Conservation (phyloP, 2,113 vertebrate species). For the Lagopus muta region DNA sequence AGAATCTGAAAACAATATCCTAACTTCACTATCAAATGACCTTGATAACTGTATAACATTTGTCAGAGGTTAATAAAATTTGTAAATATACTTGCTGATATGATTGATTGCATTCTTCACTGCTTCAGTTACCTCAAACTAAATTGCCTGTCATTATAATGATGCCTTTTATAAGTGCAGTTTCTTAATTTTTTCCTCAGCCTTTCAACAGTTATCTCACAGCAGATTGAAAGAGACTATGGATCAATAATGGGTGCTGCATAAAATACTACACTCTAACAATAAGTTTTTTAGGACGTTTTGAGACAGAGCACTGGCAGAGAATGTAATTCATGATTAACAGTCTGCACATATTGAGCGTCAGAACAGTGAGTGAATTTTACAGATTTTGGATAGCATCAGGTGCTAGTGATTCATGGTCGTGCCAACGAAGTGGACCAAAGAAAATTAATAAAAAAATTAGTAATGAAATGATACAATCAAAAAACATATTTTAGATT, state of each 20-base stretch:
- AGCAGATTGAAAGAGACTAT: slow-evolving; percentile 74
- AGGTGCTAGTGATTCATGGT: slow-evolving; percentile 5
- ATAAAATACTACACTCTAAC: slow-evolving; percentile 68
- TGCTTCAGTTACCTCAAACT: slow-evolving; percentile 75
- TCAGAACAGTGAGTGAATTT: slow-evolving; percentile 37
- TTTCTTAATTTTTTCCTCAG: slow-evolving; percentile 74
- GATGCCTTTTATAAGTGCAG: slow-evolving; percentile 74
- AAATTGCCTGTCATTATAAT: slow-evolving; percentile 88
- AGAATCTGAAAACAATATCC: slow-evolving; percentile 65
- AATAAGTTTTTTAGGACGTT: slow-evolving; percentile 55
- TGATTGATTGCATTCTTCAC: slow-evolving; percentile 81
- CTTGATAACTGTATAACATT: slow-evolving; percentile 64
- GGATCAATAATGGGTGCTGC: slow-evolving; percentile 67
- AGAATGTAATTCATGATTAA: slow-evolving; percentile 50
- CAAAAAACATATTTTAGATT: not conserved
- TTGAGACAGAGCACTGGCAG: slow-evolving; percentile 59
- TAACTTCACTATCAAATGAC: slow-evolving; percentile 63
- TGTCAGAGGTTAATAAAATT: slow-evolving; percentile 78
- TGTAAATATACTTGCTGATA: slow-evolving; percentile 79
- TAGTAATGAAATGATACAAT: not conserved
- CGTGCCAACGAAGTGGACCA: not conserved
- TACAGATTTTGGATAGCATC: slow-evolving; percentile 11
- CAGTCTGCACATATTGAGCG: not conserved
- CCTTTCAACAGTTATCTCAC: slow-evolving; percentile 68
- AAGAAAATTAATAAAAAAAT: not conserved